Evolutionary conservation across 2,113 vertebrate species (phyloP), one percentile per base, ranked within the genome.

Genomic region (Onychorhynchus coronatus): DNA sequence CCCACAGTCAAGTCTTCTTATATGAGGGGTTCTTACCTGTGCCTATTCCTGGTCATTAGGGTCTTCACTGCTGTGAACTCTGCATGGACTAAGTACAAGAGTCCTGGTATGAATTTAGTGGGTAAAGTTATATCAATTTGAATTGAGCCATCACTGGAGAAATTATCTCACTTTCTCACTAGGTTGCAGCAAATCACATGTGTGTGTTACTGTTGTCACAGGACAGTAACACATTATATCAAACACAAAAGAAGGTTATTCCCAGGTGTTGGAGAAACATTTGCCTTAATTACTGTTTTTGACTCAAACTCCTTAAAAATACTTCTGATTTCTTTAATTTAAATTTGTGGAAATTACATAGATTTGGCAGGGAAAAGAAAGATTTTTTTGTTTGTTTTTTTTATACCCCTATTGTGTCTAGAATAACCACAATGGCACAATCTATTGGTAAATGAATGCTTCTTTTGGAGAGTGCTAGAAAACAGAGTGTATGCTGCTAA

Each of bases 281-380:
- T 33, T 85, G n/a, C 50, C 22, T 81, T 87, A 94, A 96, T 94
- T 89, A 78, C 28, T n/a, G 39, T 70, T n/a, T 89, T 89, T 87
- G 47, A 89, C 8, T 11, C n/a, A 93, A 97, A 67, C 8, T 22
- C 5, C 61, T 81, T 73, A 91, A 87, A 31, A 82, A 14, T 19
- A 67, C 25, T 92, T 81, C 76, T 66, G 44, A 85, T 70, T 78
- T 42, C 14, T 94, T 94, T 95, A 96, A 95, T 70, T 93, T 44
- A 91, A 94, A 83, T 56, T 82, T 87, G 50, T 88, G 44, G 39
- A 91, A 90, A 91, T 65, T 66, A 21, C n/a, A 67, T 24, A 67
- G 11, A 59, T 94, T 70, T 88, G 35, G 14, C 88, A 94, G 55
- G n/a, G 24, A 24, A 79, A 95, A 74, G 83, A 68, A 84, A 66